Evolutionary conservation across 2,888 invertebrate genomes (phyloP), one percentile per base, ranked within the genome.

Genomic region (Drosophila recens): DNA sequence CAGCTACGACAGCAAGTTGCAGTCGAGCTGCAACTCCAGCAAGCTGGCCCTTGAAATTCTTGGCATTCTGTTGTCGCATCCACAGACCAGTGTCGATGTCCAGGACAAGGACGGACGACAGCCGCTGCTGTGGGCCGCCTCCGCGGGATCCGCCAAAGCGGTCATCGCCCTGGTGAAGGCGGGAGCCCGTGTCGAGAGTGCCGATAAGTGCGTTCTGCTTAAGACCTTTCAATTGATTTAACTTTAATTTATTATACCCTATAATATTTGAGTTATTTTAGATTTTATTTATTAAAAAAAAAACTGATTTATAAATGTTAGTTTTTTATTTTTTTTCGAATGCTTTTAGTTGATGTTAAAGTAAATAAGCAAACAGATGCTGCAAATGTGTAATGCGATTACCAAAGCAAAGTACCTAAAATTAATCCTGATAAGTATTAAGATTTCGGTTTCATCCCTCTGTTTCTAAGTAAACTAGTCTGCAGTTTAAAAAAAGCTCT

Each of bases 111-210:
- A 99, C 90, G 97, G 98, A 0, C 94, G 99, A 9, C 98, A 98
- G 85, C 99, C 99, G 1, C 93, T 99, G 58, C 93, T 99, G 11
- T 99, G 99, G 99, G 99, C 99, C 0, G 98, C 99, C 0, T 98
- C 98, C 78, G 98, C 99, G 23, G 99, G 99, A 5, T 98, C 98
- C 42, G 96, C 97, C 0, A 97, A 98, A 79, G 99, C 98, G 0
- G 96, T 99, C 63, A 94, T 97, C 52, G 96, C 97, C 0, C 93
- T 99, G 66, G 95, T 98, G 15, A 96, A 97, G 90, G 96, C 97
- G 0, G 98, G 98, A 1, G 97, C 97, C 0, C 94, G 95, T 58
- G 96, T 97, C 4, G 96, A 96, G 90, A 95, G 96, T 42, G 94
- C 96, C 43, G 98, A 98, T 92, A 97, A 97, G 95, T 93, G 75